Evolutionary conservation across 2,888 invertebrate species (phyloP), one percentile per base, ranked within the genome.

Genomic region (Serrognathus titanus): DNA sequence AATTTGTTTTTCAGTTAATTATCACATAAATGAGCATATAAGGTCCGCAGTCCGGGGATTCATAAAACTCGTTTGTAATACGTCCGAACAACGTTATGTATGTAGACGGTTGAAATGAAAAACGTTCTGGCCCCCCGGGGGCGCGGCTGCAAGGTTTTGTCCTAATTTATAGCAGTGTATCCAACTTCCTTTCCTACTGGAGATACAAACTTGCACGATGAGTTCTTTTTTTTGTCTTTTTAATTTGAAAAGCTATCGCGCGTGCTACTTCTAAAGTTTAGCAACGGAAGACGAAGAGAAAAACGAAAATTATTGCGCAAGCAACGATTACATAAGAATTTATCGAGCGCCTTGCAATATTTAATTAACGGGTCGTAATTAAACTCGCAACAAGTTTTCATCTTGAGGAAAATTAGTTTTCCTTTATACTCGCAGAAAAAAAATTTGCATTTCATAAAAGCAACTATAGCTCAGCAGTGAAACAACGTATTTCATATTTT

Each of bases 1-100:
- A 71, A 71, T 70, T 71, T 70, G 71, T 71, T 65, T 69, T 69
- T 66, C 54, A 63, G 63, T 65, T 70, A 71, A 71, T 70, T 70
- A 71, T 69, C 70, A 69, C 70, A 70, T 68, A 71, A 69, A 71
- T 71, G 68, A 66, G 66, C 66, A 31, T 31, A 31, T 31, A 59
- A 69, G 59, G 61, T 63, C 61, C 64, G 41, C 63, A 59, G 60
- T 66, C 66, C 20, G 65, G 61, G 64, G 63, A 65, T 66, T 63
- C 67, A 68, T 66, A 68, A 66, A 66, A 66, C 63, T 62, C 66
- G 67, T 68, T 68, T 63, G 61, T 64, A 65, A 65, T 63, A 60
- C 60, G 61, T 58, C 59, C 55, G 63, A 61, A 65, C 64, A 65
- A 58, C 66, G 69, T 71, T 72, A 71, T 69, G 24, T 31, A 31